Conservation (phyloP, 2,888 invertebrate species). For the Panzeria rudis region DNA sequence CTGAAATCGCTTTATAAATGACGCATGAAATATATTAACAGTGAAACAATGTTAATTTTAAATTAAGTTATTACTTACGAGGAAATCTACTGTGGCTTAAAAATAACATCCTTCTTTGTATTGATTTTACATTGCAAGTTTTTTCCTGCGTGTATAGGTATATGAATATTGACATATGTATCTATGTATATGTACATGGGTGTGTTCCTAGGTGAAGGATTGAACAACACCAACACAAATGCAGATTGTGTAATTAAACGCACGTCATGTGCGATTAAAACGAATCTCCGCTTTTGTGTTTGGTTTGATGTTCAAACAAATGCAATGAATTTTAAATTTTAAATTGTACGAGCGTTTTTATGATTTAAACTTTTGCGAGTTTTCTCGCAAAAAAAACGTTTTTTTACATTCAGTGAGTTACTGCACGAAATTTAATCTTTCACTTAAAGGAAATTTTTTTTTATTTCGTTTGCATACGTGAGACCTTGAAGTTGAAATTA, state of each 20-base stretch:
- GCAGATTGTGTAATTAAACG: conserved; percentile 64
- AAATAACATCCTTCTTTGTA: too few species aligned
- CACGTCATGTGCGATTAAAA: conserved; percentile 64
- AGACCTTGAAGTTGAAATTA: conserved; percentile 39
- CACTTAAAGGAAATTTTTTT: neutral
- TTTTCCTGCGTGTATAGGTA: neutral
- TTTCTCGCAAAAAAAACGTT: neutral
- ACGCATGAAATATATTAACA: too few species aligned
- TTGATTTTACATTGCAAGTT: too few species aligned
- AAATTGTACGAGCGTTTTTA: conserved; percentile 2
- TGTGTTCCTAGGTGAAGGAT: conserved; percentile 54
- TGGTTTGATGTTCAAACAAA: conserved; percentile 17
- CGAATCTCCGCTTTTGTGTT: conserved; percentile 29
- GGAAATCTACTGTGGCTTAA: too few species aligned
- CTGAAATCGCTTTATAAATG: too few species aligned
- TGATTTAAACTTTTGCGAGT: neutral
- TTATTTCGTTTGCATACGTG: conserved; percentile 1
- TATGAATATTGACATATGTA: neutral
- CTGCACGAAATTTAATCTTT: conserved; percentile 28
- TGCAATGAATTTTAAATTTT: neutral
- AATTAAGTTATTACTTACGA: too few species aligned
- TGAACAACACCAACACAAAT: conserved; percentile 47
- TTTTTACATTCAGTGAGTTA: conserved; percentile 31
- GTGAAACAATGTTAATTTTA: too few species aligned
- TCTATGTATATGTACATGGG: neutral